phyloP scores from a whole-genome alignment of 2,113 vertebrate species.

The Garra rufa region DNA sequence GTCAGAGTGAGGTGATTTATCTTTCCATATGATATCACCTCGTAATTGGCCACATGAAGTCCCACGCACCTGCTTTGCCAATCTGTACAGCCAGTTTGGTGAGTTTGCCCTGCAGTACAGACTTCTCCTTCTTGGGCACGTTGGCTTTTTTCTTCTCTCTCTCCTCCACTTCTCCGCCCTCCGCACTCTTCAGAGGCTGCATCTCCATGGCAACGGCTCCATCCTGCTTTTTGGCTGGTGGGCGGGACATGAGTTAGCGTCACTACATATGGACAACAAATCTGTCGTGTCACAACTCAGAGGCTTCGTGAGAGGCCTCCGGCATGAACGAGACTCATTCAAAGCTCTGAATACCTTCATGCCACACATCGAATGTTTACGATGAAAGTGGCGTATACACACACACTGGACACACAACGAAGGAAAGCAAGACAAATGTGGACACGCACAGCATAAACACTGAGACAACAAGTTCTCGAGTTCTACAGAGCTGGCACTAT shows the following conservation, averaged over 20 bases:
- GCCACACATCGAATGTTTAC: background rate
- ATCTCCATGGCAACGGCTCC: constrained; percentile 93
- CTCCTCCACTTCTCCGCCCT: constrained; percentile 89
- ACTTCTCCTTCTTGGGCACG: constrained; percentile 90
- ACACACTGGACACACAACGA: constrained; percentile 38
- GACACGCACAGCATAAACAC: constrained; percentile 44
- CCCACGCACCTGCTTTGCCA: constrained; percentile 86
- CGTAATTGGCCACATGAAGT: constrained; percentile 14
- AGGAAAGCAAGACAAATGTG: constrained; percentile 47
- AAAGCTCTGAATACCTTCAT: constrained; percentile 19
- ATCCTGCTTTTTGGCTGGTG: constrained; percentile 88
- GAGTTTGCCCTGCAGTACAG: constrained; percentile 91
- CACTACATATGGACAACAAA: constrained; percentile 54
- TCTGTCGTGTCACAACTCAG: constrained; percentile 48
- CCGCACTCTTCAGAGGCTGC: constrained; percentile 91
- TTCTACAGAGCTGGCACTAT: background rate
- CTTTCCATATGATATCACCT: background rate
- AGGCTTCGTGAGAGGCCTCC: constrained; percentile 23
- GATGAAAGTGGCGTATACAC: background rate
- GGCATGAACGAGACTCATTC: constrained; percentile 19
- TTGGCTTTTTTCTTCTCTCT: constrained; percentile 86
- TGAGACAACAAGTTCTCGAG: constrained; percentile 19
- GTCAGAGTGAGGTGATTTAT: background rate
- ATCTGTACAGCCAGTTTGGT: constrained; percentile 93
- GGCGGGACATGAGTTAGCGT: constrained; percentile 56